Evolutionary conservation across 2,113 vertebrate genomes (phyloP), one percentile per base, ranked within the genome.

Genomic region (Menidia beryllina): DNA sequence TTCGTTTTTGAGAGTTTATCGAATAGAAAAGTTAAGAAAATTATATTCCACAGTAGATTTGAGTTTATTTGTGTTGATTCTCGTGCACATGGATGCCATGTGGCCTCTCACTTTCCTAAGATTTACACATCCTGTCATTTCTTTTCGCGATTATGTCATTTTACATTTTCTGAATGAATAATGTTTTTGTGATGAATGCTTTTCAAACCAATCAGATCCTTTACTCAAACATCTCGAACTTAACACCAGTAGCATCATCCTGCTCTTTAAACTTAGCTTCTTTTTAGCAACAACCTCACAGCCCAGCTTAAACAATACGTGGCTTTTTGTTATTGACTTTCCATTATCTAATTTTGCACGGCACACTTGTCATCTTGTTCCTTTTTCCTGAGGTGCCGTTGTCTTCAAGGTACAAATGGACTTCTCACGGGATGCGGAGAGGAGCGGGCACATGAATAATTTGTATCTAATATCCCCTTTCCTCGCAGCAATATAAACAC

Each of bases 361-460:
- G 72, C 30, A 8, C n/a, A 21, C 43, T 39, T 21, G 53, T 76
- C 69, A 47, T 34, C 10, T 19, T 34, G 53, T 45, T 36, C 3
- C 39, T 55, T 6, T 10, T 75, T 50, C 57, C 47, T 20, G 43
- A 57, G 67, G 57, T 50, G 43, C 53, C 65, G 57, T 81, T 81
- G 66, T 87, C 73, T 83, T 83, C 14, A 15, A 72, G 72, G 75
- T 72, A 81, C 76, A 86, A 81, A 82, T 51, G 72, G 58, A 67
- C 53, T 77, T 62, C 72, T 86, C 71, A 20, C 53, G 79, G 84
- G 85, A 82, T 17, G 56, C 11, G 36, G n/a, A 75, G 34, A 36
- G 77, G 77, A 67, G 47, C 75, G 75, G 81, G 73, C 78, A 4
- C 85, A 89, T 89, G 68, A 91, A 91, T 89, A 89, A 89, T 91